Base-by-base conservation (phyloP, 2,888 invertebrate species). In the Drosophila prolongata region DNA sequence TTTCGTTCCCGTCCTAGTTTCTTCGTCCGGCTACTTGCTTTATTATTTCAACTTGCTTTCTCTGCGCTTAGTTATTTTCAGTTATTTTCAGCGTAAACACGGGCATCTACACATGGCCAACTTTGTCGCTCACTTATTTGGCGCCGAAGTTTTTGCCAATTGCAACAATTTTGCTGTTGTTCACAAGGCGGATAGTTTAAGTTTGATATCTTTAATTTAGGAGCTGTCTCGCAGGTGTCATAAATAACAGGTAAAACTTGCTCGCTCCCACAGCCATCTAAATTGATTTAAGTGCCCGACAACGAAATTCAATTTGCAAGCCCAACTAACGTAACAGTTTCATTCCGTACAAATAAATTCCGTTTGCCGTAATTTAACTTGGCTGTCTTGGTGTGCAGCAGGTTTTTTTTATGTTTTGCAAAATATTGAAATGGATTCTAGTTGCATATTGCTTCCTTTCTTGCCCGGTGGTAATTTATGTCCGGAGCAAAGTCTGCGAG, bases 391-490 rank as follows among this genome's bases (percentile, higher is more conserved):
- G 69, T 66, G 57, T 58, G 55, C 55, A 58, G 42, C 61, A 72
- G 62, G 65, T 75, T 79, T 80, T 75, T 79, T 80, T 77, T 69
- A 76, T 76, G 75, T 81, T 72, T 66, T 69, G 76, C 57, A 75
- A 89, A 81, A 89, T 89, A 89, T 84, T 77, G 87, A 79, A 89
- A 78, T 81, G 78, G 89, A 80, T 78, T 84, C 82, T 76, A 73
- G 74, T 56, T 87, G 88, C 83, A 87, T 85, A 85, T 85, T 87
- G 30, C 19, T 11, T 40, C 27, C n/a, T 6, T 40, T 9, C 11
- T 16, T n/a, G 11, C 46, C 44, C 57, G 10, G 42, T 73, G 52
- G 49, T 71, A 82, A 87, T 82, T 85, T 87, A 82, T 77, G 69
- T 42, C 53, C 75, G 53, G 13, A 27, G 52, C 56, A 49, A 44